Percentiles rank a stretch among this genome's conserved stretches.
Evolutionary conservation across 2,797 vertebrate genomes (phyloP).

Genomic region (Phoebastria nigripes): DNA sequence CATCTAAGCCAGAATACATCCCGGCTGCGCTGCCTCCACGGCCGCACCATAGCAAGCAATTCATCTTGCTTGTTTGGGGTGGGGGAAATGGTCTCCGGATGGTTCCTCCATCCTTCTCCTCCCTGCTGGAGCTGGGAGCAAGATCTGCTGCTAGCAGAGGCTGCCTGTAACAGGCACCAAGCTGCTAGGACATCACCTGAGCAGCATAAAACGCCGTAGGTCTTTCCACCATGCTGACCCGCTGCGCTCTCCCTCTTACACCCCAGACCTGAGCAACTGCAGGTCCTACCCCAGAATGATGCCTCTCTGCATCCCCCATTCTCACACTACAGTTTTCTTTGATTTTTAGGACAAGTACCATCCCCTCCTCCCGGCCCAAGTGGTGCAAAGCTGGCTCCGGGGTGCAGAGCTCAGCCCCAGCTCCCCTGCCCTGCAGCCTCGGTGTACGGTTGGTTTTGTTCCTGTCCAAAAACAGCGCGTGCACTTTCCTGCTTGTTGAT

Average conservation of each 20-base stretch:
- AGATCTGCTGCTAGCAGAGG: not conserved
- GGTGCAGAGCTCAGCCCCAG: not conserved
- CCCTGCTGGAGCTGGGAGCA: not conserved
- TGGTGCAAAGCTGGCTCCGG: not conserved
- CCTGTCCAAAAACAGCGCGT: rapidly evolving
- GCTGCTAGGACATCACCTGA: not conserved
- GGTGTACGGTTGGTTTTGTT: rapidly evolving
- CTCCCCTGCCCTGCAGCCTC: not conserved
- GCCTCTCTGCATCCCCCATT: not conserved
- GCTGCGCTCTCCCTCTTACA: not conserved
- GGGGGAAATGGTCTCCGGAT: not conserved
- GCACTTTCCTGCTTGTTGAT: not conserved
- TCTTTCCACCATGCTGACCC: not conserved
- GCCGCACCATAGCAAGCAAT: not conserved
- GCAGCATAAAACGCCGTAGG: not conserved
- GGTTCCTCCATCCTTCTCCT: not conserved
- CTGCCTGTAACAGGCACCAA: not conserved
- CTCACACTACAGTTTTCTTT: not conserved
- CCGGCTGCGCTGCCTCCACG: rapidly evolving
- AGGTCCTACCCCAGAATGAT: not conserved
- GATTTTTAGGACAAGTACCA: not conserved
- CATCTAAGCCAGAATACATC: not conserved
- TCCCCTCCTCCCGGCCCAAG: not conserved
- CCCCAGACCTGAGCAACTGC: not conserved
- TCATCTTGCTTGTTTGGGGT: not conserved